These are phyloP conservation scores for Arothron firmamentum DNA, from an alignment of 2,113 vertebrate species.

Conservation along the genomic window DNA sequence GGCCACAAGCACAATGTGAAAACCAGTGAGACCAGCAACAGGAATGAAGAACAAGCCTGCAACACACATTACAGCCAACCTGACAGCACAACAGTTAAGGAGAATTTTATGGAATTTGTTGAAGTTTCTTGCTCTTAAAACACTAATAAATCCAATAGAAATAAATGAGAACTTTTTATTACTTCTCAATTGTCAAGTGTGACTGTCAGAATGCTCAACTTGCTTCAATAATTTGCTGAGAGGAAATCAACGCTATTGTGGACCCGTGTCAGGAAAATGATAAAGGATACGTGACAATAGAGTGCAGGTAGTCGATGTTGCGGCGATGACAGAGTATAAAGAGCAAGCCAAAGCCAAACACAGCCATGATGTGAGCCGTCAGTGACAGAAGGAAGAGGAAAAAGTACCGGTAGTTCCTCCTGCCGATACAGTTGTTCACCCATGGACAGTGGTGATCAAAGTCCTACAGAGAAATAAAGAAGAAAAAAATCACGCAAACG, in stretches of 20 bases:
- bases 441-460: constrained; percentile 98
- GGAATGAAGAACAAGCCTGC: constrained; percentile 96
- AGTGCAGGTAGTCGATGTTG: constrained; percentile 84
- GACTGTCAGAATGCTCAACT: too few species aligned
- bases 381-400: constrained; percentile 96
- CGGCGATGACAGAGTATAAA: constrained; percentile 89
- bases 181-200: too few species aligned
- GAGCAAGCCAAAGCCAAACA: constrained; percentile 92
- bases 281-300: constrained; percentile 94
- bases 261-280: not conserved
- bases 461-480: constrained; percentile 73
- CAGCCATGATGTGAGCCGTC: constrained; percentile 93
- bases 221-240: too few species aligned
- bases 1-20: constrained; percentile 94
- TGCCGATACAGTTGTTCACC: constrained; percentile 98
- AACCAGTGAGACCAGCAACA: constrained; percentile 92
- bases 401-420: constrained; percentile 97
- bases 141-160: too few species aligned
- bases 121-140: not conserved
- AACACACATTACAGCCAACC: constrained; percentile 96
- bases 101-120: not conserved
- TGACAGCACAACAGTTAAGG: constrained; percentile 67
- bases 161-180: too few species aligned
- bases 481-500: too few species aligned
- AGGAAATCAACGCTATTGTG: not conserved